Percentiles rank a stretch among this genome's conserved stretches.
phyloP scores from a whole-genome alignment of 2,113 vertebrate genomes.

The Carettochelys insculpta region DNA sequence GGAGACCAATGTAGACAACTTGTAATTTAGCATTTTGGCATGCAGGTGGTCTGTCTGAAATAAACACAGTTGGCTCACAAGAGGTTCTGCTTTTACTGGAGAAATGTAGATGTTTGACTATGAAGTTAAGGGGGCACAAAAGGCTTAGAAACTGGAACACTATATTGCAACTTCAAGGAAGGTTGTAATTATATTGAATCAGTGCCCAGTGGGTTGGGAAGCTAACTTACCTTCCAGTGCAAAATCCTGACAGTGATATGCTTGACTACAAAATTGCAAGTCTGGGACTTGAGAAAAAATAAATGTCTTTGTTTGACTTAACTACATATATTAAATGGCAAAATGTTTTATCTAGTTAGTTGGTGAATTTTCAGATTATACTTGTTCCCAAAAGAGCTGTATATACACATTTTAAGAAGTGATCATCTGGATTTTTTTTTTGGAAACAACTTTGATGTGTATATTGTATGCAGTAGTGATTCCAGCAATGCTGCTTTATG shows the following conservation, averaged over 20 bases:
- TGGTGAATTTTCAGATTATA: conserved; percentile 46
- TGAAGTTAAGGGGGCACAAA: conserved; percentile 1
- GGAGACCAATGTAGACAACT: background rate
- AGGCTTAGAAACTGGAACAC: background rate
- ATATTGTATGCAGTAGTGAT: conserved; percentile 30
- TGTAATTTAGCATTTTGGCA: conserved; percentile 12
- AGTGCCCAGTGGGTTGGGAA: background rate
- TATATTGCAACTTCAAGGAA: conserved; percentile 28
- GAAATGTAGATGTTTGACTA: background rate
- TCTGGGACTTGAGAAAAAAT: background rate
- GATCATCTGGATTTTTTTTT: conserved; percentile 34
- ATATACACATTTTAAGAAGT: conserved; percentile 53
- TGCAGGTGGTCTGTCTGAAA: conserved; percentile 1
- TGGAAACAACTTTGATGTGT: conserved; percentile 31
- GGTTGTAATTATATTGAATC: conserved; percentile 2
- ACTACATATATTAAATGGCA: background rate
- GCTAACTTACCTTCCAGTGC: background rate
- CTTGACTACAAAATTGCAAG: background rate
- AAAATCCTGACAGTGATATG: background rate
- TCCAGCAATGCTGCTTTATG: conserved; percentile 30
- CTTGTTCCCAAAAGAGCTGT: conserved; percentile 18
- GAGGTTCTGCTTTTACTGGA: background rate
- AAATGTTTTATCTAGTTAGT: background rate
- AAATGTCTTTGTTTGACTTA: background rate
- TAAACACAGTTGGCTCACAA: background rate